Percentiles rank a stretch among this genome's conserved stretches.
Conservation (phyloP, 2,888 invertebrate genomes). For the Oscheius sp. region DNA sequence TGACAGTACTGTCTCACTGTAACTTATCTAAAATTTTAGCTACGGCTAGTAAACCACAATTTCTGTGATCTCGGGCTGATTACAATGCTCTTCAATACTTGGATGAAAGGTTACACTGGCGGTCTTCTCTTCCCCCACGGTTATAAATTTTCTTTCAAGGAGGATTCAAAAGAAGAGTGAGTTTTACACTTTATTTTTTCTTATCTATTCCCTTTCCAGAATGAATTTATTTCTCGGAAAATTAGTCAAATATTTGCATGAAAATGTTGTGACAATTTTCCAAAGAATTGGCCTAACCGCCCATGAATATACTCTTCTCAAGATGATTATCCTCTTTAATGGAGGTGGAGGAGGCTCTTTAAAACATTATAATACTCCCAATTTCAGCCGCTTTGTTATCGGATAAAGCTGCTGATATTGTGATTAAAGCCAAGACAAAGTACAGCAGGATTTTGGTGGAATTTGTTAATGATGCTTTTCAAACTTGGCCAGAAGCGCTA, state of each 20-base stretch:
- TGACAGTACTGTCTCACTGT: background rate
- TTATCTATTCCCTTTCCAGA: background rate
- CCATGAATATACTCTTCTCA: slow-evolving; percentile 22
- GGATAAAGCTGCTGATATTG: slow-evolving; percentile 14
- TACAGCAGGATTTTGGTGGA: slow-evolving; percentile 14
- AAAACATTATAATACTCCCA: too few species aligned
- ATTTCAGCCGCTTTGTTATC: slow-evolving; percentile 6
- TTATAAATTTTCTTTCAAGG: background rate
- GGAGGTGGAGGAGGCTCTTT: slow-evolving; percentile 6
- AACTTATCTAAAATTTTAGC: slow-evolving; percentile 2
- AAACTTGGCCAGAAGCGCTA: background rate
- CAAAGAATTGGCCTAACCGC: background rate
- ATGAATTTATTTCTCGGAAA: slow-evolving; percentile 10
- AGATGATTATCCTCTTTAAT: slow-evolving; percentile 23
- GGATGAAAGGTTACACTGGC: background rate
- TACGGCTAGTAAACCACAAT: slow-evolving; percentile 5
- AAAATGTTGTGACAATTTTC: slow-evolving; percentile 14
- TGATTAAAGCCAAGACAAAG: background rate
- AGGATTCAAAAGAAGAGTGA: slow-evolving; percentile 20
- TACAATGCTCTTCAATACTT: slow-evolving; percentile 32
- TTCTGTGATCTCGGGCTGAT: slow-evolving; percentile 21
- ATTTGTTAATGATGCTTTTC: slow-evolving; percentile 18
- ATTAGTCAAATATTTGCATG: slow-evolving; percentile 8
- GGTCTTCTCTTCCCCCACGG: slow-evolving; percentile 29
- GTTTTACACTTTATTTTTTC: too few species aligned